Conservation (phyloP, 2,888 invertebrate genomes). For the Folsomia manolachei region DNA sequence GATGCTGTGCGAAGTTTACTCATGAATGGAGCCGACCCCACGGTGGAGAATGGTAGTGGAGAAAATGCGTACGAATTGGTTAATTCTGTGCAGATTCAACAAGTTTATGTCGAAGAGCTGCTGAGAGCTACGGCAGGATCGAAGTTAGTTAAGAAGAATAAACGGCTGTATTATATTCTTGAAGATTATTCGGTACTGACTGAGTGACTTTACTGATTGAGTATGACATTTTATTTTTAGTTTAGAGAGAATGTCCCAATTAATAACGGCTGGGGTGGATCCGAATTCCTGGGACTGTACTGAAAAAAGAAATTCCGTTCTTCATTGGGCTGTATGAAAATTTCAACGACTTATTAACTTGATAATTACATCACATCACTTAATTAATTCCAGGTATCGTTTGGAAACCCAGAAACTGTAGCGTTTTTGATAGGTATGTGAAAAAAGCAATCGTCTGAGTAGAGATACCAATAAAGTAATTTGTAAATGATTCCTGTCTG, state of each 20-base stretch:
- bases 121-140: constrained; percentile 63
- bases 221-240: constrained; percentile 54
- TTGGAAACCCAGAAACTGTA: constrained; percentile 61
- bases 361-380: too few species aligned
- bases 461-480: too few species aligned
- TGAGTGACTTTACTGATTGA: neutral
- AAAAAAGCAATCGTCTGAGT: neutral
- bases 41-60: constrained; percentile 60
- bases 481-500: neutral
- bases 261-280: constrained; percentile 61
- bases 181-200: neutral
- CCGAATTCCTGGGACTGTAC: constrained; percentile 63
- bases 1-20: constrained; percentile 62
- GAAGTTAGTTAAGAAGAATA: constrained; percentile 55
- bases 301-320: constrained; percentile 61
- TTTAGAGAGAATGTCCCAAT: constrained; percentile 60
- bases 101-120: constrained; percentile 62
- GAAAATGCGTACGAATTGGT: constrained; percentile 61
- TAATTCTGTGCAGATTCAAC: constrained; percentile 57
- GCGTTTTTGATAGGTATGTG: constrained; percentile 59
- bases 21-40: constrained; percentile 62
- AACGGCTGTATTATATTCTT: neutral
- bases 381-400: too few species aligned
- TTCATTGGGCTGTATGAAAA: constrained; percentile 69
- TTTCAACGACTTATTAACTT: too few species aligned